Conservation (phyloP, 2,113 vertebrate species). For the Melanerpes aurifrons region DNA sequence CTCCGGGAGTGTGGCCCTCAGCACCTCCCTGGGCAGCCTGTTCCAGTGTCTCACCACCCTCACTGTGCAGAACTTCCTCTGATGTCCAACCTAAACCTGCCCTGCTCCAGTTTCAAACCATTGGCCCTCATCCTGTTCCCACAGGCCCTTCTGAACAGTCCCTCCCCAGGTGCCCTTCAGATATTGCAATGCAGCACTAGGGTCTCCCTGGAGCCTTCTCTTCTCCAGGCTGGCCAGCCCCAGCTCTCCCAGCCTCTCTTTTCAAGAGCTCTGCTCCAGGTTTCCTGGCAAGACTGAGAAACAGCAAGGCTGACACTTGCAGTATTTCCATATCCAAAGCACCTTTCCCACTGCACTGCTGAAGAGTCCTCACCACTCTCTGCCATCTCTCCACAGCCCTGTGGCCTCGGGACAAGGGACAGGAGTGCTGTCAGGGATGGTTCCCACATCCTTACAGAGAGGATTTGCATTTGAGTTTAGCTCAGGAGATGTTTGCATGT, state of each 20-base stretch:
- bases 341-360: not conserved
- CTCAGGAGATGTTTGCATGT: not conserved
- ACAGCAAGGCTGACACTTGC: not conserved
- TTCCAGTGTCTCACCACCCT: too few relatives aligned
- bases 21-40: too few relatives aligned
- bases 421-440: not conserved
- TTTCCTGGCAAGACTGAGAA: not conserved
- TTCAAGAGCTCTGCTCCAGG: not conserved
- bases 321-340: not conserved
- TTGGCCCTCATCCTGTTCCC: not conserved
- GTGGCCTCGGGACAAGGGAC: not conserved
- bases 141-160: too few relatives aligned
- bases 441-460: not conserved
- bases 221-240: too few relatives aligned
- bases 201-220: too few relatives aligned
- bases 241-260: too few relatives aligned
- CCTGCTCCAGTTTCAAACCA: too few relatives aligned
- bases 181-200: too few relatives aligned
- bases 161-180: too few relatives aligned
- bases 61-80: too few relatives aligned
- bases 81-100: too few relatives aligned
- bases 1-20: too few relatives aligned
- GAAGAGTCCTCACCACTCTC: not conserved
- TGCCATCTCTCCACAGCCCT: not conserved
- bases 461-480: slow-evolving; percentile 29